Percentiles rank a stretch among this genome's conserved stretches.
Evolutionary conservation across 2,888 invertebrate species (phyloP).

Genomic region (Pilophorus perplexus): DNA sequence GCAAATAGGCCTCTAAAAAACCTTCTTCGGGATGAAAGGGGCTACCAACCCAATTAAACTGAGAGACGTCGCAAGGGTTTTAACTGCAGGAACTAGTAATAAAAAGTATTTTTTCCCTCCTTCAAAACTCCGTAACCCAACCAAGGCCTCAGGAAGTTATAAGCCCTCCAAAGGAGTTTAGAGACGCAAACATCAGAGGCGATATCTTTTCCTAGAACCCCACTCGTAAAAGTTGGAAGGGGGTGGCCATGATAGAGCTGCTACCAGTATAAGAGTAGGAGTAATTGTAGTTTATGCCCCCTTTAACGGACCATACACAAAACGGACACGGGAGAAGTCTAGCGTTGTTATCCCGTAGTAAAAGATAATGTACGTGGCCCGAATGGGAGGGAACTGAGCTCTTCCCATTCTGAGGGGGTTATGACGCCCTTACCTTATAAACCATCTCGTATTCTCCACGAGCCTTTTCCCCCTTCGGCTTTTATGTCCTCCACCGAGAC

Average conservation of each 20-base stretch:
- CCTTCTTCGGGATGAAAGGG: too few relatives aligned
- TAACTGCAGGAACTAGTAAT: too few relatives aligned
- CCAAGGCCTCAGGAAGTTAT: too few relatives aligned
- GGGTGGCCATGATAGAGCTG: slow-evolving; percentile 13
- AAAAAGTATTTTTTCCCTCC: too few relatives aligned
- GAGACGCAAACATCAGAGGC: too few relatives aligned
- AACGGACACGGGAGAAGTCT: slow-evolving; percentile 20
- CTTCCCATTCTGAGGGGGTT: slow-evolving; percentile 4
- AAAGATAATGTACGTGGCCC: slow-evolving; percentile 31
- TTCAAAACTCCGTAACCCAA: too few relatives aligned
- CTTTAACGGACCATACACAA: slow-evolving; percentile 27
- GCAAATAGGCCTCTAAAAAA: too few relatives aligned
- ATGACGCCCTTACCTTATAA: slow-evolving; percentile 22
- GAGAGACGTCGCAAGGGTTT: too few relatives aligned
- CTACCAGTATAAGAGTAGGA: slow-evolving; percentile 8
- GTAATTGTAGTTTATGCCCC: slow-evolving; percentile 27
- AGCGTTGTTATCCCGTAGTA: slow-evolving; percentile 36
- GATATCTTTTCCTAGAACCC: too few relatives aligned
- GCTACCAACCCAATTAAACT: too few relatives aligned
- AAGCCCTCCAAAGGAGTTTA: too few relatives aligned
- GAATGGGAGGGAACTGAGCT: too few relatives aligned
- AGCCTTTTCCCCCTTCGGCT: slow-evolving; percentile 12
- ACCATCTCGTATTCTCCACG: slow-evolving; percentile 19
- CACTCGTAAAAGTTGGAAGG: background rate
- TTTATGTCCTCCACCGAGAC: background rate